phyloP scores from a whole-genome alignment of 2,797 vertebrate species.

The Meda fulgida region DNA sequence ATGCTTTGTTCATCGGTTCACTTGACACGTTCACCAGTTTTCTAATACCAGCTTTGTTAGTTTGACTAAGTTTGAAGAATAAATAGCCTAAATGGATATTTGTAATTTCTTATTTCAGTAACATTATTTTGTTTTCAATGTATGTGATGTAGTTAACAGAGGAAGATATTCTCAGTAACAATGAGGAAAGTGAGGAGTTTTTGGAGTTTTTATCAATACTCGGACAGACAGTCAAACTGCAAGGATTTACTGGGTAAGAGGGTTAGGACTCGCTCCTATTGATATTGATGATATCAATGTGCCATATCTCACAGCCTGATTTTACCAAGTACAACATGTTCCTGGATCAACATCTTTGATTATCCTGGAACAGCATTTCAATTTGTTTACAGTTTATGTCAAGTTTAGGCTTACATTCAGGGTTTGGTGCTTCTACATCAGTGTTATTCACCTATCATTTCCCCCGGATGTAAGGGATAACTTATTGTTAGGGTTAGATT shows the following conservation, averaged over 20 bases:
- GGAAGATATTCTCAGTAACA: constrained; percentile 81
- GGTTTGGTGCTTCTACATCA: too few relatives aligned
- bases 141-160: constrained; percentile 75
- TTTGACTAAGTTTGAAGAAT: not conserved
- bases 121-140: constrained; percentile 48
- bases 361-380: too few relatives aligned
- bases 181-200: constrained; percentile 78
- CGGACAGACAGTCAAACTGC: constrained; percentile 76
- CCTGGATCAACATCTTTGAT: too few relatives aligned
- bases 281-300: not conserved
- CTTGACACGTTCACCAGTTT: not conserved
- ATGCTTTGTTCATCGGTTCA: not conserved
- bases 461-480: too few relatives aligned
- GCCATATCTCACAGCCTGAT: too few relatives aligned
- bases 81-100: not conserved
- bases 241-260: constrained; percentile 77
- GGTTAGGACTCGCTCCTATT: not conserved
- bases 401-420: too few relatives aligned
- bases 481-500: too few relatives aligned
- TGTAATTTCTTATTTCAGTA: constrained; percentile 27
- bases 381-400: too few relatives aligned
- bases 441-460: too few relatives aligned
- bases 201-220: constrained; percentile 79
- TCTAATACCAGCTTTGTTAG: not conserved
- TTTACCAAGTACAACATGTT: too few relatives aligned